Evolutionary conservation across 1,140 invertebrate genomes (phyloP), one percentile per base, ranked within the genome.

Genomic region (Heliconius hewitsoni): DNA sequence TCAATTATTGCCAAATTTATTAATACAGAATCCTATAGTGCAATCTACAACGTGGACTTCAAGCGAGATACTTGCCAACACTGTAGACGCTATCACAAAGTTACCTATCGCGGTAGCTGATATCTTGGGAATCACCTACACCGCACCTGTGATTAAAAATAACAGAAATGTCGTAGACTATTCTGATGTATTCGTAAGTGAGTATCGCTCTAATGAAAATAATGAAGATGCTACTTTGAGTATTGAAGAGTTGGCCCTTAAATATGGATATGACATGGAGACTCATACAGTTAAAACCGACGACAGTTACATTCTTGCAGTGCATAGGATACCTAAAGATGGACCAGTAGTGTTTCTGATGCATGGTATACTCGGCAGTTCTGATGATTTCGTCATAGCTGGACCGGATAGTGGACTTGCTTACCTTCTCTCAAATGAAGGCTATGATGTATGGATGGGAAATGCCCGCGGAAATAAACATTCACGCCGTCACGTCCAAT

Each of bases 391-490:
- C 94, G 87, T 97, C 13, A 84, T 97, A 3, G 90, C 95, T 50
- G 96, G 96, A 30, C 96, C 96, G 19, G 93, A 95, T 27, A 96
- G 96, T 83, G 95, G 94, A 1, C 86, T 97, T 23, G 96, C 95
- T 2, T 96, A 95, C 83, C 83, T 95, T n/a, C 86, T 97, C 30
- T 95, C 96, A 0, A 95, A 96, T 81, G 84, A 90, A 79, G 96
- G 96, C 4, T 97, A 96, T 81, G 97, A 97, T 84, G 96, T 97
- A 3, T 97, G 97, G 97, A 83, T 97, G 82, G 95, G 96, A 6
- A 97, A 97, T 86, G 93, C 94, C 19, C 92, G 97, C 19, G 96
- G 97, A 8, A 97, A 96, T 82, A 95, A 94, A 72, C 96, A 97
- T 84, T 96, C 96, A 0, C 90, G 93, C 18, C 89, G 90, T 50